Base-by-base conservation (phyloP, 2,888 invertebrate species). In the Yponomeuta sedellus region DNA sequence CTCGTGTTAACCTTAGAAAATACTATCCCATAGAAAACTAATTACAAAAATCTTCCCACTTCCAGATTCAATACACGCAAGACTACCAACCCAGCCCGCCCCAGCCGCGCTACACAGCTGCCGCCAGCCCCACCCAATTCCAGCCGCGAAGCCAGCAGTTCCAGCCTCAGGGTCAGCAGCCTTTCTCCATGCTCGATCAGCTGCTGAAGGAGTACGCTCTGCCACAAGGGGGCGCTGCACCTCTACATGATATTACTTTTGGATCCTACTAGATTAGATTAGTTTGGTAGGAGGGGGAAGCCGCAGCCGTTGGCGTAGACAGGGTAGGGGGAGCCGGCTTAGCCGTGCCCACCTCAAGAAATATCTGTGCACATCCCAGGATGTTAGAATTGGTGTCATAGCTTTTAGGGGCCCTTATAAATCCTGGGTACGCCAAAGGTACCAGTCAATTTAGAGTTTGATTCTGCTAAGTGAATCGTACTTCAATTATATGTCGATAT, bases 191-290 rank as follows among this genome's bases (percentile, higher is more conserved):
- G 82, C 89, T 97, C 63, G 97, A 97, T 78, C 95, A 96, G 77
- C 92, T 97, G 65, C 94, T 96, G 64, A 94, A 95, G 77, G 96
- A 97, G 74, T 97, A 95, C 77, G 94, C 96, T 12, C 83, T 97
- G 64, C 97, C 96, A 0, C 92, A 93, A 71, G 92, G 92, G 8
- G 94, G 94, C 34, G 92, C 94, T 10, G 92, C 95, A 0, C 93
- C 96, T 0, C 88, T 96, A 56, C 96, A 96, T 77, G 96, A 97
- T 77, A 96, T 97, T 82, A 94, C 95, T 68, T 97, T 97, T 79
- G 96, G 96, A 75, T 95, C 95, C 81, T 96, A 94, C 83, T 95
- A 94, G 81, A 67, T 70, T 81, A 16, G 12, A n/a, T n/a, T n/a
- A n/a, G n/a, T n/a, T n/a, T n/a, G n/a, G n/a, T n/a, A n/a, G n/a